These are phyloP conservation scores for Notiomystis cincta DNA, from an alignment of 2,113 vertebrate species.

Conservation along the genomic window DNA sequence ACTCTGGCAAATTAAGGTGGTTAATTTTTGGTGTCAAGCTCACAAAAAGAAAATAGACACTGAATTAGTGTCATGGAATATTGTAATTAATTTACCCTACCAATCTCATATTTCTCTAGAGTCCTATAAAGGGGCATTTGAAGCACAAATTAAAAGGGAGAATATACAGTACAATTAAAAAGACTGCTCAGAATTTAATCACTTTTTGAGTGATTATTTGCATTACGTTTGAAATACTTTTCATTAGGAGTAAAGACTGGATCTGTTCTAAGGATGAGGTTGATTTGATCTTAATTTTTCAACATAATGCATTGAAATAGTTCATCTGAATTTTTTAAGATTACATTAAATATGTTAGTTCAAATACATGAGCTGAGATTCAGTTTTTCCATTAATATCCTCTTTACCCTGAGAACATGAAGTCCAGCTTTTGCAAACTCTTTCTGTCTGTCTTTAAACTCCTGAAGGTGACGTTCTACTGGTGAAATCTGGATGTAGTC, in stretches of 20 bases:
- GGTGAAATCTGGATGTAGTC: not conserved
- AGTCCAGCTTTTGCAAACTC: slow-evolving; percentile 52
- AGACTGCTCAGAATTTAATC: not conserved
- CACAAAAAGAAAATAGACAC: not conserved
- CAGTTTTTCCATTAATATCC: not conserved
- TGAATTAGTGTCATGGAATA: not conserved
- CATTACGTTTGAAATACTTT: not conserved
- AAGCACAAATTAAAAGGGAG: not conserved
- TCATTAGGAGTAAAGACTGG: not conserved
- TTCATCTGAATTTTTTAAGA: not conserved
- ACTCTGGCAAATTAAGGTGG: not conserved
- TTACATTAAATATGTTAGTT: not conserved
- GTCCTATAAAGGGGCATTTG: not conserved
- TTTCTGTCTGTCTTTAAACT: not conserved
- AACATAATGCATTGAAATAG: not conserved
- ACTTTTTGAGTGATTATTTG: not conserved
- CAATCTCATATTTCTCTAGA: not conserved
- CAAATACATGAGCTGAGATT: not conserved
- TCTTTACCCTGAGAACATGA: slow-evolving; percentile 70
- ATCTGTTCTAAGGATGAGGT: not conserved
- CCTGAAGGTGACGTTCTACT: not conserved
- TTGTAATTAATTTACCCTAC: not conserved
- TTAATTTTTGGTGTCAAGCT: not conserved
- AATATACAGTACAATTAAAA: not conserved
- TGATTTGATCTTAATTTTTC: not conserved